Evolutionary conservation across 35 echinoderm and acorn worm species (phyloP).

Genomic region (Lytechinus pictus): DNA sequence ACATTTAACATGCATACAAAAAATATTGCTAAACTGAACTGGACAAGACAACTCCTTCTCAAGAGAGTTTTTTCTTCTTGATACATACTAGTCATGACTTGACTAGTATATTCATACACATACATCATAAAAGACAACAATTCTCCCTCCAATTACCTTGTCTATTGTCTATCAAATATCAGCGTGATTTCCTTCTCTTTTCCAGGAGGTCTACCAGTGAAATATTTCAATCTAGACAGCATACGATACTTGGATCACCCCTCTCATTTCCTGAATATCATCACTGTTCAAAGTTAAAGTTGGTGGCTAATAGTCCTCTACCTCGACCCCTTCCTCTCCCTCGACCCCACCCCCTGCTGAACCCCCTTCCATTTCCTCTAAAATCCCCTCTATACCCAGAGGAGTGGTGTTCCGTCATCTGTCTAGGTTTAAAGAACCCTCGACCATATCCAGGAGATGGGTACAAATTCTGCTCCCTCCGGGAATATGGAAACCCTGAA

Average conservation of each 20-base stretch:
- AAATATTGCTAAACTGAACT: not conserved
- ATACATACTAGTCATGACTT: not conserved
- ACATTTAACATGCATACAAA: not conserved
- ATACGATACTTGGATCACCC: not conserved
- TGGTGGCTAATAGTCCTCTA: conserved; percentile 20
- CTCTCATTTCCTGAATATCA: not conserved
- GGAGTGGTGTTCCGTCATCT: not conserved
- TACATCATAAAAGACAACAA: not conserved
- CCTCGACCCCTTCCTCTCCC: conserved; percentile 31
- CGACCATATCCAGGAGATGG: not conserved
- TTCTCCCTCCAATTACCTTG: not conserved
- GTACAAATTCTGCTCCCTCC: not conserved
- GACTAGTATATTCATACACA: not conserved
- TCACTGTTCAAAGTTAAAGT: conserved; percentile 28
- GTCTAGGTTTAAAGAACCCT: not conserved
- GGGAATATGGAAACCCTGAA: not conserved
- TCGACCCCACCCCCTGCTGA: not conserved
- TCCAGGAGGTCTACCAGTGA: not conserved
- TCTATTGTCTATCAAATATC: not conserved
- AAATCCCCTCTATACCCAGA: not conserved
- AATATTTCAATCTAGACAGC: not conserved
- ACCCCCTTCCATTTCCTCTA: conserved; percentile 29
- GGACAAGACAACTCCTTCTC: not conserved
- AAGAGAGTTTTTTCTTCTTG: not conserved
- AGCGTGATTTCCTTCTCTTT: not conserved